Conservation (phyloP, 2,797 vertebrate genomes). For the Malacoctenus gilli region DNA sequence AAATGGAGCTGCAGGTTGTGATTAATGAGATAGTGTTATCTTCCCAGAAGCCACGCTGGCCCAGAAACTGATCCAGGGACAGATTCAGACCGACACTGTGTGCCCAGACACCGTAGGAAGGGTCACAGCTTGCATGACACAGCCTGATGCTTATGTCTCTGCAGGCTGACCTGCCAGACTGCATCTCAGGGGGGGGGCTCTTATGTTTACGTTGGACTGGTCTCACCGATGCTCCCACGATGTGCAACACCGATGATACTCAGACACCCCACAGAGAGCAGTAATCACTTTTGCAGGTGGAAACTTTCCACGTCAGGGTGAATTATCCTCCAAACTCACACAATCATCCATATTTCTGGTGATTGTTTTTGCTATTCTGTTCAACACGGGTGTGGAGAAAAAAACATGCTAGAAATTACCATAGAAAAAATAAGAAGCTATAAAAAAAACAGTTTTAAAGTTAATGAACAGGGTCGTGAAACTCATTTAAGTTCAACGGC, state of each 20-base stretch:
- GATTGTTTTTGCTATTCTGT: background rate
- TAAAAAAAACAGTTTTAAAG: no score
- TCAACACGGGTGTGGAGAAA: background rate
- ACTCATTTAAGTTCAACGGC: no score
- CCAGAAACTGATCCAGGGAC: slow-evolving; percentile 60
- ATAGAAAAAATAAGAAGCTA: no score
- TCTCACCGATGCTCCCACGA: slow-evolving; percentile 43
- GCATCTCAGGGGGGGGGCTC: slow-evolving; percentile 58
- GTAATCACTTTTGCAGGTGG: slow-evolving; percentile 39
- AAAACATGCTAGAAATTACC: background rate
- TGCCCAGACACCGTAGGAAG: slow-evolving; percentile 65
- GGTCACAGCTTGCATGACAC: slow-evolving; percentile 67
- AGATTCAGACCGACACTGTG: slow-evolving; percentile 72
- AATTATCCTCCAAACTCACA: slow-evolving; percentile 4
- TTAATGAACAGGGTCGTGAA: no score
- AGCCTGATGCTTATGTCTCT: slow-evolving; percentile 64
- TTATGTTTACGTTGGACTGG: slow-evolving; percentile 57
- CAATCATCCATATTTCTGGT: background rate
- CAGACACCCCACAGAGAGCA: slow-evolving; percentile 24
- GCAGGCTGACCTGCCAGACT: slow-evolving; percentile 71
- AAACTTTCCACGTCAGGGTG: slow-evolving; percentile 24
- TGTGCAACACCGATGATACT: slow-evolving; percentile 42
- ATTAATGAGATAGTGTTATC: slow-evolving; percentile 63
- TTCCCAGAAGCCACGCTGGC: slow-evolving; percentile 69
- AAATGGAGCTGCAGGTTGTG: slow-evolving; percentile 30